These are phyloP conservation scores for Holcopasites calliopsidis DNA, from an alignment of 1,140 invertebrate species.

Conservation along the genomic window DNA sequence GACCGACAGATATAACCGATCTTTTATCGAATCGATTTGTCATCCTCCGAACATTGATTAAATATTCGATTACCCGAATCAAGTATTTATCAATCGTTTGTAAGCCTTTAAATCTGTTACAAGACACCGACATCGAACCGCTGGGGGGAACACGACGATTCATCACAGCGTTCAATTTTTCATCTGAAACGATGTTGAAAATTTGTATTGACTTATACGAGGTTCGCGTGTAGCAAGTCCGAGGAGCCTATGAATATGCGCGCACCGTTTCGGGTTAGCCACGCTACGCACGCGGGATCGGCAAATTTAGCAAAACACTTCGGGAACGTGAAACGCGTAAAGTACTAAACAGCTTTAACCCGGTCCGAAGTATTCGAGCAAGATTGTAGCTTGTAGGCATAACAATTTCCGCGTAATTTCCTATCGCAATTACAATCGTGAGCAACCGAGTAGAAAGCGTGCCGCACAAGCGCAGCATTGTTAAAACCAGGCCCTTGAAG, in stretches of 20 bases:
- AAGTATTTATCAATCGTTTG: neutral
- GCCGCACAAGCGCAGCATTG: neutral
- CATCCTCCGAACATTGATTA: neutral
- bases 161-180: neutral
- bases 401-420: too few species aligned
- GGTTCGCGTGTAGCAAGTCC: too few species aligned
- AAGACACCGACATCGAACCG: neutral
- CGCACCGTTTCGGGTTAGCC: neutral
- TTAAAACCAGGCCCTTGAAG: neutral
- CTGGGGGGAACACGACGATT: neutral
- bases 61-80: neutral
- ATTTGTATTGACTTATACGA: neutral
- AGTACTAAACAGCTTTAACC: too few species aligned
- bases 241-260: neutral
- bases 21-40: neutral
- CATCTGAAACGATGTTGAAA: neutral
- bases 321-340: too few species aligned
- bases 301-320: neutral
- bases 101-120: neutral
- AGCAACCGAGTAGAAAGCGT: neutral
- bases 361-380: neutral
- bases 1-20: neutral
- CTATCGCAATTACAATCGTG: neutral
- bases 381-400: neutral
- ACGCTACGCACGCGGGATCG: neutral